These are phyloP conservation scores for Drosophila algonquin DNA, from an alignment of 2,888 invertebrate genomes.

Conservation along the genomic window DNA sequence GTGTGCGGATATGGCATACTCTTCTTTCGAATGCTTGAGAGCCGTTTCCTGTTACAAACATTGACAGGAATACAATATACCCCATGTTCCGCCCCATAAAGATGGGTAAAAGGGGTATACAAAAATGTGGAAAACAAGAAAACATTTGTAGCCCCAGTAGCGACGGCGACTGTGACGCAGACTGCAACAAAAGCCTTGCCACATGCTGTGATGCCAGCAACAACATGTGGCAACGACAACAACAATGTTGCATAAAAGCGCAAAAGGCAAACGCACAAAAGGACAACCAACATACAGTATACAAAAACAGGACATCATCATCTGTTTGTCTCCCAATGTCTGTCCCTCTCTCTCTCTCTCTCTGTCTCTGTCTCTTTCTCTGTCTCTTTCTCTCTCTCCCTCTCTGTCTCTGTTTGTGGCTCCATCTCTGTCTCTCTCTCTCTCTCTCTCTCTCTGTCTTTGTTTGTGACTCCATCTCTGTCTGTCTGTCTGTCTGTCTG, in stretches of 20 bases:
- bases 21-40: background rate
- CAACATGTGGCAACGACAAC: constrained; percentile 51
- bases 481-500: background rate
- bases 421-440: no score
- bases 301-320: constrained; percentile 47
- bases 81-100: background rate
- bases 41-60: background rate
- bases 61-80: constrained; percentile 10
- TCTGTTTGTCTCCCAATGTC: constrained; percentile 35
- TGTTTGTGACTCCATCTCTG: background rate
- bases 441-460: constrained; percentile 1
- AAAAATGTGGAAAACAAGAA: constrained; percentile 39
- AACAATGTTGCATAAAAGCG: constrained; percentile 61
- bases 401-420: no score
- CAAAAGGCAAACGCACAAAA: constrained; percentile 58
- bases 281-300: constrained; percentile 50
- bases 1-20: no score
- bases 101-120: constrained; percentile 26
- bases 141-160: constrained; percentile 52
- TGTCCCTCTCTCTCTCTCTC: constrained; percentile 6
- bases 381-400: no score
- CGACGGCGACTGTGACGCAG: constrained; percentile 29
- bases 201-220: constrained; percentile 64
- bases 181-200: constrained; percentile 55
- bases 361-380: no score